A percentile compares a stretch with the other conserved stretches of the same genome.
Conservation (phyloP, 2,797 vertebrate species). For the Malurus leucopterus region DNA sequence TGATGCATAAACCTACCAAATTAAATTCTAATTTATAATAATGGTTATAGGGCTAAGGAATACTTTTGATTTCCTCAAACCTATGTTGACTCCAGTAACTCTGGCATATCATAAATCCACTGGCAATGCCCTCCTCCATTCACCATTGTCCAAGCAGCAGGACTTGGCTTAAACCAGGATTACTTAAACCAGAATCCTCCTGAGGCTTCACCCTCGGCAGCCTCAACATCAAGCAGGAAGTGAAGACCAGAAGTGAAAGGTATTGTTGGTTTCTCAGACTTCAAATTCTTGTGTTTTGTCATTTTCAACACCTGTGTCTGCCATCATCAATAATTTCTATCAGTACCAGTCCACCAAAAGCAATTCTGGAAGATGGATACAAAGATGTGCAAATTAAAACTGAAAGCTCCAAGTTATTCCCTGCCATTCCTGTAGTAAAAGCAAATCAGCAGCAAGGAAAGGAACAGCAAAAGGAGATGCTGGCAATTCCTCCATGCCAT, state of each 20-base stretch:
- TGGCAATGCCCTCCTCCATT: neutral
- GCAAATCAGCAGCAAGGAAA: neutral
- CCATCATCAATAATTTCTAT: neutral
- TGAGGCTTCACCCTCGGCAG: neutral
- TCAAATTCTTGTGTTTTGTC: neutral
- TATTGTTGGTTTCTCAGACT: neutral
- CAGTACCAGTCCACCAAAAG: neutral
- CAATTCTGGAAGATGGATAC: neutral
- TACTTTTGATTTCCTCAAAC: neutral
- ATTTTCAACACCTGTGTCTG: neutral
- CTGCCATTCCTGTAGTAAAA: neutral
- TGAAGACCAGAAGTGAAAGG: neutral
- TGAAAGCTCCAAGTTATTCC: neutral
- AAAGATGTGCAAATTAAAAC: neutral
- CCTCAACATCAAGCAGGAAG: neutral
- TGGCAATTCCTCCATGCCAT: constrained; percentile 8
- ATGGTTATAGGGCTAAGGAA: fast-evolving
- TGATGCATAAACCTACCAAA: neutral
- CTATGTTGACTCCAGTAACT: neutral
- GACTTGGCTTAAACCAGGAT: neutral
- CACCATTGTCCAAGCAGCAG: neutral
- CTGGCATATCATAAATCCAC: neutral
- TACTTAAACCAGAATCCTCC: neutral
- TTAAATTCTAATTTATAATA: neutral
- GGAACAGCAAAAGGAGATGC: neutral